phyloP scores from a whole-genome alignment of 1,140 invertebrate genomes.

The Drosophila azteca region DNA sequence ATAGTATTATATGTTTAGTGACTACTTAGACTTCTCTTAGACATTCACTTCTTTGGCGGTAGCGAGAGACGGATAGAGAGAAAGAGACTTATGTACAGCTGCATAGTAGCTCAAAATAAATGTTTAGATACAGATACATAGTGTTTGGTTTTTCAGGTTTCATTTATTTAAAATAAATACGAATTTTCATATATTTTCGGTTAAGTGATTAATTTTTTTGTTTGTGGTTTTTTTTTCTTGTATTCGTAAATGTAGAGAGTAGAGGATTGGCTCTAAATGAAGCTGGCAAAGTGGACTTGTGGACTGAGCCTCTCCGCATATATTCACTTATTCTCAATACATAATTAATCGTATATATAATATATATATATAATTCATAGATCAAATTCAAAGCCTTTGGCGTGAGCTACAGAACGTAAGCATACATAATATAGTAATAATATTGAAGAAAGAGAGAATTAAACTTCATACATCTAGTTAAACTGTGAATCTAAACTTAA shows the following conservation, averaged over 20 bases:
- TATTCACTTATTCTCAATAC: slow-evolving; percentile 19
- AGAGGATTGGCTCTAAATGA: slow-evolving; percentile 32
- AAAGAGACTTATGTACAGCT: slow-evolving; percentile 38
- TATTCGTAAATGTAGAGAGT: slow-evolving; percentile 27
- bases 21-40: slow-evolving; percentile 23
- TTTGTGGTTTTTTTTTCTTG: not conserved
- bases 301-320: slow-evolving; percentile 47
- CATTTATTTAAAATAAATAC: slow-evolving; percentile 78
- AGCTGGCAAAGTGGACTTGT: slow-evolving; percentile 36
- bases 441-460: slow-evolving; percentile 19
- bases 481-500: slow-evolving; percentile 49
- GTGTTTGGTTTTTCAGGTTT: slow-evolving; percentile 66
- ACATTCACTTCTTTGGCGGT: not conserved
- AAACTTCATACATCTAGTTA: slow-evolving; percentile 45
- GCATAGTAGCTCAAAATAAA: slow-evolving; percentile 44
- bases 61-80: not conserved
- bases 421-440: slow-evolving; percentile 25
- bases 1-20: slow-evolving; percentile 29
- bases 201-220: slow-evolving; percentile 33
- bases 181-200: slow-evolving; percentile 41
- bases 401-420: slow-evolving; percentile 63
- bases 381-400: slow-evolving; percentile 62
- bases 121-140: slow-evolving; percentile 62
- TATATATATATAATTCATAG: slow-evolving; percentile 26
- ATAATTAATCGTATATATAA: slow-evolving; percentile 40